A percentile compares a stretch with the other conserved stretches of the same genome.
Conservation (phyloP, 2,113 vertebrate genomes). For the Eubucco bourcierii region DNA sequence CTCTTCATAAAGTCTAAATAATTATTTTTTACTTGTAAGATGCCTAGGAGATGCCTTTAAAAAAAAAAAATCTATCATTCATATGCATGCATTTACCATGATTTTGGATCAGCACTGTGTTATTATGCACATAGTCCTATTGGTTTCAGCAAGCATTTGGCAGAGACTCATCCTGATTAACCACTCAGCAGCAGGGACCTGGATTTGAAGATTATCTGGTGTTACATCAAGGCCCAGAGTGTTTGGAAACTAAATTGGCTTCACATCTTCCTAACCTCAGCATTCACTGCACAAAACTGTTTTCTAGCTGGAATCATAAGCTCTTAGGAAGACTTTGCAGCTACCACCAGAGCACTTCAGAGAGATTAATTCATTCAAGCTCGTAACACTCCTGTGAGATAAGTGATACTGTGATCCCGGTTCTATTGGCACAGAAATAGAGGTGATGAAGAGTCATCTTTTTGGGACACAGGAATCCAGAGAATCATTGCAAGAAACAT, state of each 20-base stretch:
- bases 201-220: not conserved
- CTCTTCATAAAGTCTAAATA: not conserved
- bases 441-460: not conserved
- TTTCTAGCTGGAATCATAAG: not conserved
- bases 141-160: not conserved
- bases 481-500: not conserved
- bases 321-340: not conserved
- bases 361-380: not conserved
- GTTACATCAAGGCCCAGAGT: not conserved
- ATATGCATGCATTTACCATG: not conserved
- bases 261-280: not conserved
- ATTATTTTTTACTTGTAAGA: not conserved
- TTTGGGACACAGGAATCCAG: accelerated
- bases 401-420: not conserved
- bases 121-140: not conserved
- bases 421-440: not conserved
- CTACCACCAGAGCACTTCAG: not conserved
- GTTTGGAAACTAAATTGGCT: not conserved
- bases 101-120: not conserved
- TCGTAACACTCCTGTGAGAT: not conserved
- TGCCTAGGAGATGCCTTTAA: not conserved
- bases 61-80: not conserved
- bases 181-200: not conserved
- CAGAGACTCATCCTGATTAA: not conserved
- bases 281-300: not conserved